phyloP scores from a whole-genome alignment of 2,797 vertebrate species.

The Typhlichthys eigenmanni region DNA sequence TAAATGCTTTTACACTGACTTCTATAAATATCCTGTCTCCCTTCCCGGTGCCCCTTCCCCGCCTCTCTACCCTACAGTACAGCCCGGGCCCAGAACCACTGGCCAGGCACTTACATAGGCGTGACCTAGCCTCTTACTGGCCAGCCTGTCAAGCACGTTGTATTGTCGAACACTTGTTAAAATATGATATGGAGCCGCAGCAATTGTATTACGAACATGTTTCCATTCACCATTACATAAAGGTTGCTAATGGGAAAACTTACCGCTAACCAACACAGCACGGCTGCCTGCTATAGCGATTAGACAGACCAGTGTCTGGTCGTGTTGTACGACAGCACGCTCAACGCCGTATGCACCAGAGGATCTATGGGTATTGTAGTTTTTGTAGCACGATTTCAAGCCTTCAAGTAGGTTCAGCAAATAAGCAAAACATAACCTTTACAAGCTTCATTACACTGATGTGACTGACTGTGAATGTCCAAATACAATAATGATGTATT shows the following conservation, averaged over 20 bases:
- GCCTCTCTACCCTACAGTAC: not conserved
- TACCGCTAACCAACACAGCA: slow-evolving; percentile 75
- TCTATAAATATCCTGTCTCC: slow-evolving; percentile 66
- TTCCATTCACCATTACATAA: slow-evolving; percentile 48
- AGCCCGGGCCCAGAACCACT: slow-evolving; percentile 57
- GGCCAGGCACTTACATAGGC: slow-evolving; percentile 66
- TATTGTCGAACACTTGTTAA: not conserved
- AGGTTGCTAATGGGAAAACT: slow-evolving; percentile 44
- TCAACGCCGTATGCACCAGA: slow-evolving; percentile 22
- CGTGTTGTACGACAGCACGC: slow-evolving; percentile 46
- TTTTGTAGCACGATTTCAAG: not conserved
- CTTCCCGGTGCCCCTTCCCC: not conserved
- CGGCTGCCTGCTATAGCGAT: slow-evolving; percentile 71
- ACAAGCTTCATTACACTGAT: too few relatives aligned
- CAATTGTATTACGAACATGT: slow-evolving; percentile 31
- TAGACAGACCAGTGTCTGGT: slow-evolving; percentile 59
- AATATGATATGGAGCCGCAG: slow-evolving; percentile 11
- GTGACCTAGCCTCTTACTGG: slow-evolving; percentile 60
- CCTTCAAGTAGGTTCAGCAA: too few relatives aligned
- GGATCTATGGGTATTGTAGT: slow-evolving; percentile 62
- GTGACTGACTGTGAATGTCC: too few relatives aligned
- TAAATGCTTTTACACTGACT: slow-evolving; percentile 29
- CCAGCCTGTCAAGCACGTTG: slow-evolving; percentile 29
- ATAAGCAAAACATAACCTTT: too few relatives aligned
- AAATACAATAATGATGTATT: too few relatives aligned